Percentiles rank a stretch among this genome's conserved stretches.
These are phyloP conservation scores for Dendrocopos noguchii DNA, from an alignment of 2,113 vertebrate genomes.

Conservation along the genomic window DNA sequence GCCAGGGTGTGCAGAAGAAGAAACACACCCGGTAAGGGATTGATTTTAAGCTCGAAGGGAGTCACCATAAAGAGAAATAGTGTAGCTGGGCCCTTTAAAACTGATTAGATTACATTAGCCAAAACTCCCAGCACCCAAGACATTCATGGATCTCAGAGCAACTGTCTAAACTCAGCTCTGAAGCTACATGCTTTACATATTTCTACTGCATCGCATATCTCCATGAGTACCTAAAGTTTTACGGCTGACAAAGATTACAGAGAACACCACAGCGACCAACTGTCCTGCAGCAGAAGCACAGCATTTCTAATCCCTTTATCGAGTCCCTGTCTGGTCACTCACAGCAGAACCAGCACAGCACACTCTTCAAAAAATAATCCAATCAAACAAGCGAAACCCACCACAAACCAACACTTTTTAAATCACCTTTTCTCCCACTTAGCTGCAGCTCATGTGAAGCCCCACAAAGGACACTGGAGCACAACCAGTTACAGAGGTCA, in stretches of 20 bases:
- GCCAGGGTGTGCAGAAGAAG: background rate
- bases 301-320: background rate
- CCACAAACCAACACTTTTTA: too few relatives aligned
- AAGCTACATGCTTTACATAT: conserved; percentile 66
- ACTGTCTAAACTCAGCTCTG: conserved; percentile 60
- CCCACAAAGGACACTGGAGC: background rate
- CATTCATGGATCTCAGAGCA: conserved; percentile 49
- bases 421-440: background rate
- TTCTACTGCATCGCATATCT: conserved; percentile 55
- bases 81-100: conserved; percentile 28
- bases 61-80: background rate
- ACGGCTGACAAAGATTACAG: background rate
- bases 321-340: background rate
- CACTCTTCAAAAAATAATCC: background rate
- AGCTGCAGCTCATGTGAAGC: background rate
- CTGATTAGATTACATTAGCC: background rate
- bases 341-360: background rate
- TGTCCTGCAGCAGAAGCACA: background rate
- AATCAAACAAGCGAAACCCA: background rate
- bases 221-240: conserved; percentile 55
- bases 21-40: background rate
- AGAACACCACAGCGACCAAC: background rate
- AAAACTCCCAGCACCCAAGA: conserved; percentile 45
- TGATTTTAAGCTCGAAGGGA: background rate
- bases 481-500: conserved; percentile 23